Percentiles rank a stretch among this genome's conserved stretches.
phyloP scores from a whole-genome alignment of 2,797 vertebrate species.

The Menidia menidia region DNA sequence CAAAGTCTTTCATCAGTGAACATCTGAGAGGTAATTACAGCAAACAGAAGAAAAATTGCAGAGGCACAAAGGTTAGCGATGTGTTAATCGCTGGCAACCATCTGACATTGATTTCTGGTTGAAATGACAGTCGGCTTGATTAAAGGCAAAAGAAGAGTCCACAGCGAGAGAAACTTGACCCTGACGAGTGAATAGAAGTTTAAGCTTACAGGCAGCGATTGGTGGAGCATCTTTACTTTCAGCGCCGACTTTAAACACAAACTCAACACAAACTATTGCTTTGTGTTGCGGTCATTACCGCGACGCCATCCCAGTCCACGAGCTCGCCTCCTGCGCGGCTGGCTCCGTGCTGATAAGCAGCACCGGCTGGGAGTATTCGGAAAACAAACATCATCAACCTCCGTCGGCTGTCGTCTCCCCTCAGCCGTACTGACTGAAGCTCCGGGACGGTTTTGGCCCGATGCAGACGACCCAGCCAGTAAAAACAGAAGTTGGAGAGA shows the following conservation, averaged over 20 bases:
- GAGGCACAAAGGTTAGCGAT: slow-evolving; percentile 40
- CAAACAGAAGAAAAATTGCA: slow-evolving; percentile 35
- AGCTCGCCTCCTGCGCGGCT: neutral
- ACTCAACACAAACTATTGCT: neutral
- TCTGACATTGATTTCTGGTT: slow-evolving; percentile 23
- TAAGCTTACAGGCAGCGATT: slow-evolving; percentile 9
- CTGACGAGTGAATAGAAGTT: neutral
- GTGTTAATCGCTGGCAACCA: slow-evolving; percentile 40
- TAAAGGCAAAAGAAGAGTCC: slow-evolving; percentile 30
- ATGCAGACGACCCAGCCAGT: no score
- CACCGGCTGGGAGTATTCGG: neutral
- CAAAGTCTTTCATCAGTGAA: slow-evolving; percentile 43
- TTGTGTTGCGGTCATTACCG: slow-evolving; percentile 3
- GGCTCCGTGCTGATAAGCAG: neutral
- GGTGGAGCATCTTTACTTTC: neutral
- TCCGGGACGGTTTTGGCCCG: no score
- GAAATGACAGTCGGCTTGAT: slow-evolving; percentile 43
- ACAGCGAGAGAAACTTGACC: slow-evolving; percentile 33
- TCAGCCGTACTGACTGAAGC: no score
- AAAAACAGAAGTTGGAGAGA: no score
- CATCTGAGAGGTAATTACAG: slow-evolving; percentile 54
- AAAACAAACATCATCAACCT: neutral
- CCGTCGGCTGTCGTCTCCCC: no score
- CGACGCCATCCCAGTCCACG: neutral
- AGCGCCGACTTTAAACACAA: slow-evolving; percentile 4